Percentiles rank a stretch among this genome's conserved stretches.
phyloP scores from a whole-genome alignment of 2,113 vertebrate species.

The Leucoraja erinaceus region DNA sequence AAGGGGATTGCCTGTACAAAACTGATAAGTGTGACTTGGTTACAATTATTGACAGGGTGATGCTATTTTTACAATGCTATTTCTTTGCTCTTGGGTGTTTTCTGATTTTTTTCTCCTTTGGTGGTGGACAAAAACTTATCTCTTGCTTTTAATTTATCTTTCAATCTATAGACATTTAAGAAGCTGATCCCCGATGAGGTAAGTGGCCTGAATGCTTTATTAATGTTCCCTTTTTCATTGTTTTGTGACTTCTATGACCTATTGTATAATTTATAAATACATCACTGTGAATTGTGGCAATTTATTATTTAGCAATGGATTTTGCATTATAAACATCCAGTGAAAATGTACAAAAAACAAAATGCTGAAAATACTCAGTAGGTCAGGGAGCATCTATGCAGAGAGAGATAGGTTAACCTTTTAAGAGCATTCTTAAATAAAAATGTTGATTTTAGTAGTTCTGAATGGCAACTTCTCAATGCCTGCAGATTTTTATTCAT shows the following conservation, averaged over 20 bases:
- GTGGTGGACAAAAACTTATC: conserved; percentile 33
- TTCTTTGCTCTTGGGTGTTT: not conserved
- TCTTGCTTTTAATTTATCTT: conserved; percentile 40
- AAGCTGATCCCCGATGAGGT: conserved; percentile 88
- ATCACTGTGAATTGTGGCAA: not conserved
- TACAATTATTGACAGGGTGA: not conserved
- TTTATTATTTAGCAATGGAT: not conserved
- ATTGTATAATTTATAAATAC: not conserved
- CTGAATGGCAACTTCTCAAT: not conserved
- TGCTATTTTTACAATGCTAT: not conserved
- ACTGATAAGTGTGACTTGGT: not conserved
- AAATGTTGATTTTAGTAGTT: not conserved
- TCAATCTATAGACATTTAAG: conserved; percentile 73
- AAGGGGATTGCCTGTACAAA: too few species aligned
- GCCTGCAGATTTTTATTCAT: not conserved
- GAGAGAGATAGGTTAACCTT: too few species aligned
- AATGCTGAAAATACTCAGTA: too few species aligned
- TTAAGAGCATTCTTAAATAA: too few species aligned
- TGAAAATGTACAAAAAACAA: not conserved
- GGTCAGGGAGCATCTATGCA: too few species aligned
- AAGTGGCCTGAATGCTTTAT: conserved; percentile 51
- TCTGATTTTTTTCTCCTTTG: not conserved
- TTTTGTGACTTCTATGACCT: conserved; percentile 30
- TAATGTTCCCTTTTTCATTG: conserved; percentile 37
- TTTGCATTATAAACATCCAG: not conserved